A percentile compares a stretch with the other conserved stretches of the same genome.
Evolutionary conservation across 2,888 invertebrate species (phyloP).

Genomic region (Melikaiella ostensackeni): DNA sequence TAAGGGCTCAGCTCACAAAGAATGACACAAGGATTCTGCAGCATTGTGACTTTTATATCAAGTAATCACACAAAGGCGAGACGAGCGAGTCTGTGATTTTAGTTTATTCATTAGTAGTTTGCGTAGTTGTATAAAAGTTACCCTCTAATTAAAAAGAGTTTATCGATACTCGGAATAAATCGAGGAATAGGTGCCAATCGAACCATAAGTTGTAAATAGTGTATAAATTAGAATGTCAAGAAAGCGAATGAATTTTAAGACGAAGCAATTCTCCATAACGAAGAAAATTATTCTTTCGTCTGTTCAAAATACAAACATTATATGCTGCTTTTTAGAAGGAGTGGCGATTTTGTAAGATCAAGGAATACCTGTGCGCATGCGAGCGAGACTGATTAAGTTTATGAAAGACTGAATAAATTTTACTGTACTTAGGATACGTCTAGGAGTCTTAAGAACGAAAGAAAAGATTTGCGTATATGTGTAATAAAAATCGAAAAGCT

Average conservation of each 20-base stretch:
- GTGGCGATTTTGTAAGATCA: constrained; percentile 46
- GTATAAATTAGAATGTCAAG: constrained; percentile 51
- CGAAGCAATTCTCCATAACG: constrained; percentile 20
- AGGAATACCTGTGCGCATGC: constrained; percentile 43
- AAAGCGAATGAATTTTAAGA: constrained; percentile 46
- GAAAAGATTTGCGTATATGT: constrained; percentile 3
- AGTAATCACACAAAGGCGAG: constrained; percentile 30
- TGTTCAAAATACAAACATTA: constrained; percentile 1
- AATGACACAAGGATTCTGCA: background rate
- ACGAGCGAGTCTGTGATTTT: constrained; percentile 65
- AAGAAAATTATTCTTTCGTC: constrained; percentile 34
- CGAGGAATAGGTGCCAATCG: constrained; percentile 50
- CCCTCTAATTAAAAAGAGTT: constrained; percentile 10
- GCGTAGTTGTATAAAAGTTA: constrained; percentile 21
- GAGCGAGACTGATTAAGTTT: constrained; percentile 49
- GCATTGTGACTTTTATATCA: constrained; percentile 12
- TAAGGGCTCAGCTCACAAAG: background rate
- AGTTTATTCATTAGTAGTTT: constrained; percentile 56
- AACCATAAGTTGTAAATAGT: constrained; percentile 55
- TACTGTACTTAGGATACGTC: constrained; percentile 61
- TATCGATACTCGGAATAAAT: constrained; percentile 2
- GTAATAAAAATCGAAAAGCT: background rate
- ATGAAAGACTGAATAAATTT: constrained; percentile 69
- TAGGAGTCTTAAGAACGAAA: constrained; percentile 16
- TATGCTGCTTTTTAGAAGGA: constrained; percentile 25